Evolutionary conservation across 2,797 vertebrate genomes (phyloP).

Genomic region (Gallinago solitaria): DNA sequence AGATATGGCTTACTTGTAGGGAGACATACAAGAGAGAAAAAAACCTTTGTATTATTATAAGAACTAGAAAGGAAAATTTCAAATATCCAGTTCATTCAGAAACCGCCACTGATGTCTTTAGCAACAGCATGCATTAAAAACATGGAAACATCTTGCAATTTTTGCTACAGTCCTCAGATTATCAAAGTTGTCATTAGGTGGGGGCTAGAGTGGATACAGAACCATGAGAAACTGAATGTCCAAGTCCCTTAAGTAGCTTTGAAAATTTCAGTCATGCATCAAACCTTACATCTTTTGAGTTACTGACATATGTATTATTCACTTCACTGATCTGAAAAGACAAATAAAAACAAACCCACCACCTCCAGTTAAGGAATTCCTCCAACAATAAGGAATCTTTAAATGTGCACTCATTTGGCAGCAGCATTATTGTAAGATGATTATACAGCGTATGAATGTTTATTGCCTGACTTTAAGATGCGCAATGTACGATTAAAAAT

Average conservation of each 20-base stretch:
- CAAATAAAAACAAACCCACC: conserved; percentile 59
- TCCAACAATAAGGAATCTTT: conserved; percentile 70
- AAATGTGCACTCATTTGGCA: conserved; percentile 72
- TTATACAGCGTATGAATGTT: conserved; percentile 75
- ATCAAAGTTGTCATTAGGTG: not conserved
- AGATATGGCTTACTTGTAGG: not conserved
- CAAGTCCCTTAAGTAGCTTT: not conserved
- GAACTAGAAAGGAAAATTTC: not conserved
- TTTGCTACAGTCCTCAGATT: not conserved
- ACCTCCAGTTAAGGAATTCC: conserved; percentile 43
- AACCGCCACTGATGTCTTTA: not conserved
- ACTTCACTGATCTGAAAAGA: conserved; percentile 59
- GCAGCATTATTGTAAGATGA: conserved; percentile 66
- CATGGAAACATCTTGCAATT: not conserved
- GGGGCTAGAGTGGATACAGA: not conserved
- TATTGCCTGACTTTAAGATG: conserved; percentile 76
- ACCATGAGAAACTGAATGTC: not conserved
- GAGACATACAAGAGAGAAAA: not conserved
- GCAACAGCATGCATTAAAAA: not conserved
- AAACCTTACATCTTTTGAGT: conserved; percentile 1
- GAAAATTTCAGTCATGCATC: not conserved
- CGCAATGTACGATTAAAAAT: conserved; percentile 75
- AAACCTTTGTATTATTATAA: not conserved
- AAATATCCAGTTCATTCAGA: not conserved
- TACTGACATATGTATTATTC: conserved; percentile 35